Evolutionary conservation across 2,888 invertebrate species (phyloP).

Genomic region (Sceliomorpha sp.): DNA sequence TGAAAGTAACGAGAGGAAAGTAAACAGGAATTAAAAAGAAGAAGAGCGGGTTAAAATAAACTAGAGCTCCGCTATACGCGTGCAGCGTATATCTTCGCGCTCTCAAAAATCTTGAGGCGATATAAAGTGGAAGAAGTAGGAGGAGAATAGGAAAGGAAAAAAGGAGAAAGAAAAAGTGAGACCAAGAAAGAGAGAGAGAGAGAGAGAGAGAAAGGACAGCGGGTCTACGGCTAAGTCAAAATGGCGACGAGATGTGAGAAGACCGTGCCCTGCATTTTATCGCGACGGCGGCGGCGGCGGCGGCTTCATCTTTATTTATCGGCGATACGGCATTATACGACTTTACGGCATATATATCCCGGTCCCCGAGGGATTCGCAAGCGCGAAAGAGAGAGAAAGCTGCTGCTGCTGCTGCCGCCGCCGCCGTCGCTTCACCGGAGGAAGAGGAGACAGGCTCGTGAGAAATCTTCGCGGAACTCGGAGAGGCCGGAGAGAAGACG

Average conservation of each 20-base stretch:
- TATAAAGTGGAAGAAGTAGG: conserved; percentile 42
- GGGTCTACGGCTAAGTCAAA: conserved; percentile 49
- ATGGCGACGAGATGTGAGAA: conserved; percentile 57
- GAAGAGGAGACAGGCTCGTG: conserved; percentile 46
- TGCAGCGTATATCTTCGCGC: conserved; percentile 32
- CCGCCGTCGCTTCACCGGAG: neutral
- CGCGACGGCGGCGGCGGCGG: too few species aligned
- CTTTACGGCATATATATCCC: conserved; percentile 52
- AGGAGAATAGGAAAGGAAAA: conserved; percentile 17
- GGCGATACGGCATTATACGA: conserved; percentile 68
- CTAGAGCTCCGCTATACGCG: conserved; percentile 31
- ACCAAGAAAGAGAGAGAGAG: too few species aligned
- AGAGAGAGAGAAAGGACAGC: conserved; percentile 31
- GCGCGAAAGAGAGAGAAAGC: conserved; percentile 32
- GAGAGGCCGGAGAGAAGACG: conserved; percentile 11
- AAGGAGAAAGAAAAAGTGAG: conserved; percentile 15
- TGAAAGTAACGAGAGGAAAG: too few species aligned
- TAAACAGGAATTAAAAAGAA: too few species aligned
- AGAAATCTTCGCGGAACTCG: conserved; percentile 42
- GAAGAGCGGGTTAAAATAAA: too few species aligned
- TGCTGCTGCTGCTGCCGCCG: conserved; percentile 21
- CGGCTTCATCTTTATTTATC: conserved; percentile 73
- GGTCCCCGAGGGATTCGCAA: conserved; percentile 42
- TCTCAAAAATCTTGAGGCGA: conserved; percentile 42
- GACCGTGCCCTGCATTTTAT: conserved; percentile 71